phyloP scores from a whole-genome alignment of 1,140 invertebrate genomes.

The Tigriopus japonicus region DNA sequence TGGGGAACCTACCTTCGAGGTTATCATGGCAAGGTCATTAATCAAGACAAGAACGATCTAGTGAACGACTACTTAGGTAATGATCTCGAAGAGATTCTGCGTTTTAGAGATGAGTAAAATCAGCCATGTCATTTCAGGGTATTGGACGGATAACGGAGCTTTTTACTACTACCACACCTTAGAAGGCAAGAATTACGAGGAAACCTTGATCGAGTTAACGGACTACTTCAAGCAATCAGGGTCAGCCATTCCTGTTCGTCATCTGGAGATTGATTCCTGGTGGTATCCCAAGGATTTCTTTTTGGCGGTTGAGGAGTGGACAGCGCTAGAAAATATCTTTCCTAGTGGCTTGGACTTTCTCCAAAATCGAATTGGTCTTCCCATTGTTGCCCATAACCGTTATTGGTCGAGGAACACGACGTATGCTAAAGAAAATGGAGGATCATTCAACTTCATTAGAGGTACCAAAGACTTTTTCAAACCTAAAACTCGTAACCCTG shows the following conservation, averaged over 20 bases:
- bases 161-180: conserved; percentile 17
- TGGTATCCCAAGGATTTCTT: conserved; percentile 17
- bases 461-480: background rate
- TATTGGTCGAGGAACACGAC: conserved; percentile 16
- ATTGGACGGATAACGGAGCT: conserved; percentile 18
- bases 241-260: conserved; percentile 8
- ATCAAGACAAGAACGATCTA: background rate
- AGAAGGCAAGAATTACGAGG: conserved; percentile 13
- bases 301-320: conserved; percentile 17
- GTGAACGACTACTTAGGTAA: background rate
- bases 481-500: too few species aligned
- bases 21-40: background rate
- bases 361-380: conserved; percentile 12
- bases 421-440: conserved; percentile 17
- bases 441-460: conserved; percentile 1
- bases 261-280: conserved; percentile 18
- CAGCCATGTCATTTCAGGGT: background rate
- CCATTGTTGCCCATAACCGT: conserved; percentile 17
- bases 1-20: background rate
- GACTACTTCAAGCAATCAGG: conserved; percentile 2
- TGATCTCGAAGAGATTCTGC: background rate
- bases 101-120: background rate
- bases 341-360: conserved; percentile 14
- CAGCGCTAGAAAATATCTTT: conserved; percentile 9
- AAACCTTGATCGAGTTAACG: conserved; percentile 6